Conservation (phyloP, 2,113 vertebrate species). For the Atrichornis clamosus region DNA sequence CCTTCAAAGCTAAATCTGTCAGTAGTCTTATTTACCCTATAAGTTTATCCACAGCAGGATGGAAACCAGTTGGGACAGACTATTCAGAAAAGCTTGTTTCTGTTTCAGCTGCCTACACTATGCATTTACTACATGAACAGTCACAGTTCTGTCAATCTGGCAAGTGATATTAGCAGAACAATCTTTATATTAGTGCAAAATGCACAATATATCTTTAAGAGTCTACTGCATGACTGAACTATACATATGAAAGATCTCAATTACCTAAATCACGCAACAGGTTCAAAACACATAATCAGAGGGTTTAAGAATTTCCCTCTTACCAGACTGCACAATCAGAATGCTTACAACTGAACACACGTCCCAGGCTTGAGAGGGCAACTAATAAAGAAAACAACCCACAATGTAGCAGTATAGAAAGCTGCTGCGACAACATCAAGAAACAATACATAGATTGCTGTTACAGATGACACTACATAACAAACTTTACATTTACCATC, state of each 20-base stretch:
- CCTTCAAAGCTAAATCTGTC: background rate
- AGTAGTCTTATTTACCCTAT: background rate
- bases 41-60: background rate
- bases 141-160: constrained; percentile 17
- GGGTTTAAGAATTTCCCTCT: background rate
- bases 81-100: background rate
- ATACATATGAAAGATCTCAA: background rate
- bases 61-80: background rate
- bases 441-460: background rate
- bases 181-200: background rate
- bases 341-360: background rate
- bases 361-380: background rate
- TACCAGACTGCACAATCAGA: background rate
- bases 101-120: constrained; percentile 9
- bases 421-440: background rate
- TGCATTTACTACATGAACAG: background rate
- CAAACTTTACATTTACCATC: background rate
- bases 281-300: background rate
- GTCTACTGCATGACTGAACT: background rate
- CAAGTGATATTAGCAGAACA: background rate
- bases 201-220: background rate
- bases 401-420: background rate
- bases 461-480: background rate
- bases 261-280: background rate
- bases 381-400: background rate